Conservation (phyloP, 2,888 invertebrate genomes). For the Pantelozetes paolii region DNA sequence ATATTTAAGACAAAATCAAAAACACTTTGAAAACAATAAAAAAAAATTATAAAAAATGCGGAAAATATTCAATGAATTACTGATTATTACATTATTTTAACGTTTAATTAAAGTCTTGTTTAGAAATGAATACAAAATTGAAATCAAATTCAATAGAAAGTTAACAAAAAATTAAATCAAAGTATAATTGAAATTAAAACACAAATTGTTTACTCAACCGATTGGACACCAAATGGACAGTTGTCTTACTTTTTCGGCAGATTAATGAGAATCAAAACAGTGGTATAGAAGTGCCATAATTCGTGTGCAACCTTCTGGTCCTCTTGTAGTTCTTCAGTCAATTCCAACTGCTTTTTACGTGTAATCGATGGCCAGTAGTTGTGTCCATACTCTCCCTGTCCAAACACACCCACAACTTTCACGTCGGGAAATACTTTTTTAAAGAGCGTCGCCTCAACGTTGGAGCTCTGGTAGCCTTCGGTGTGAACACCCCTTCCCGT, state of each 20-base stretch:
- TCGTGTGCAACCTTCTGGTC: background rate
- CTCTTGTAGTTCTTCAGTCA: background rate
- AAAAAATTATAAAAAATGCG: no score
- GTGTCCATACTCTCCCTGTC: constrained; percentile 56
- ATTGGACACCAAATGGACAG: background rate
- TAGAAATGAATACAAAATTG: no score
- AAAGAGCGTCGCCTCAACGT: constrained; percentile 54
- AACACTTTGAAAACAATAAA: no score
- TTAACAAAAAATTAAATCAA: no score
- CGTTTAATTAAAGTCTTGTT: no score
- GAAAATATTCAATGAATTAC: no score
- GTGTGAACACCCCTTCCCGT: constrained; percentile 52
- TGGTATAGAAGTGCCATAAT: constrained; percentile 25
- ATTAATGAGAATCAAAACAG: constrained; percentile 3
- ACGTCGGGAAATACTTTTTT: constrained; percentile 54
- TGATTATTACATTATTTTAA: no score
- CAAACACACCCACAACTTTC: constrained; percentile 56
- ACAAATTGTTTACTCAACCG: no score
- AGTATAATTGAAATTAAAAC: no score
- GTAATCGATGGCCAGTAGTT: constrained; percentile 47
- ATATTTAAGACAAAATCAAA: no score
- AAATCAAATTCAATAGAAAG: no score
- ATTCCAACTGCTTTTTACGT: background rate
- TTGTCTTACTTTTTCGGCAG: constrained; percentile 21
- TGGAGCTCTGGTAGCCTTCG: constrained; percentile 48